A percentile compares a stretch with the other conserved stretches of the same genome.
phyloP scores from a whole-genome alignment of 1,140 invertebrate genomes.

The Zaprionus lachaisei region DNA sequence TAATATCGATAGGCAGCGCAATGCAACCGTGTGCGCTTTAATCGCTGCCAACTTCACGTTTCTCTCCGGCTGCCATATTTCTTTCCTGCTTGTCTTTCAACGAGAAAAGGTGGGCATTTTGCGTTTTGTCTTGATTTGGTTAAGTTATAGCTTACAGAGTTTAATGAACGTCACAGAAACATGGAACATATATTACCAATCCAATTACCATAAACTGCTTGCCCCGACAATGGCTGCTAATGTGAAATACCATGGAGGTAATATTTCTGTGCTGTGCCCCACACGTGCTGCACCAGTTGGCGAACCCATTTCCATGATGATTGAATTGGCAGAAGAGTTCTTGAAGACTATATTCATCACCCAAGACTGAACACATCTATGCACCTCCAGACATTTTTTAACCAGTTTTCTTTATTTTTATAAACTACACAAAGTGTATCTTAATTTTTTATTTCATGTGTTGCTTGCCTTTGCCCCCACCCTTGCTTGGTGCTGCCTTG shows the following conservation, averaged over 20 bases:
- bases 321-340: conserved; percentile 74
- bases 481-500: conserved; percentile 3
- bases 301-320: conserved; percentile 53
- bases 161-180: conserved; percentile 20
- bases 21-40: conserved; percentile 52
- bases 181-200: conserved; percentile 7
- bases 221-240: conserved; percentile 6
- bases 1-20: conserved; percentile 4
- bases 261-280: conserved; percentile 43
- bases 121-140: conserved; percentile 63
- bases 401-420: neutral
- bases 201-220: conserved; percentile 31
- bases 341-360: conserved; percentile 84
- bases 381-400: neutral
- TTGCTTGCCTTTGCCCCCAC: neutral
- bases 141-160: conserved; percentile 59
- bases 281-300: conserved; percentile 54
- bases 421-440: too few relatives aligned
- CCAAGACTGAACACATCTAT: conserved; percentile 61
- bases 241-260: conserved; percentile 54
- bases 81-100: conserved; percentile 81
- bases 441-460: conserved; percentile 32
- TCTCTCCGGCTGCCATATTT: conserved; percentile 69
- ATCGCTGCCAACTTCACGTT: conserved; percentile 69
- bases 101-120: conserved; percentile 77